phyloP scores from a whole-genome alignment of 2,888 invertebrate genomes.

The Hemicrepidius hirtus region DNA sequence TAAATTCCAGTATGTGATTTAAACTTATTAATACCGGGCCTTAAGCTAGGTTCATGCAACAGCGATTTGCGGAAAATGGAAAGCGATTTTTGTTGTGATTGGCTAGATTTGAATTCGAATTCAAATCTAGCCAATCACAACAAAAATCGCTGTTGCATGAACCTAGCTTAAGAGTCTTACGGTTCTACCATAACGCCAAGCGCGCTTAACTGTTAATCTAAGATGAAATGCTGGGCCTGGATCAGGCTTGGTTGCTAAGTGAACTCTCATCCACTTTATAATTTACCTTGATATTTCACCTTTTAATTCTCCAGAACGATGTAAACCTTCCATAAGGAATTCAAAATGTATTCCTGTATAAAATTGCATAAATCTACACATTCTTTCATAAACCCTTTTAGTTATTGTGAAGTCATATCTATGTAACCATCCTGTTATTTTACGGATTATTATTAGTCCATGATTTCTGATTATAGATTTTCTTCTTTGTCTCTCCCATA shows the following conservation, averaged over 20 bases:
- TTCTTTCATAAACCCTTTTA: slow-evolving; percentile 74
- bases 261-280: not conserved
- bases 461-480: slow-evolving; percentile 84
- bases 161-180: too few relatives aligned
- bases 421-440: slow-evolving; percentile 80
- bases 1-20: too few relatives aligned
- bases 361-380: slow-evolving; percentile 86
- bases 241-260: not conserved
- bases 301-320: slow-evolving; percentile 81
- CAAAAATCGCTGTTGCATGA: too few relatives aligned
- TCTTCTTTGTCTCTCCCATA: slow-evolving; percentile 83
- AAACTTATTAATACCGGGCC: too few relatives aligned
- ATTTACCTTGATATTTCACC: slow-evolving; percentile 75
- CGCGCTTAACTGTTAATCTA: too few relatives aligned
- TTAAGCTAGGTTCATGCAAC: too few relatives aligned
- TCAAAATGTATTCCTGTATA: slow-evolving; percentile 84
- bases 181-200: too few relatives aligned
- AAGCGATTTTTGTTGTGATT: too few relatives aligned
- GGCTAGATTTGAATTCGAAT: too few relatives aligned
- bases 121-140: too few relatives aligned
- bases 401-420: slow-evolving; percentile 81
- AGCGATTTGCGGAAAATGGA: too few relatives aligned
- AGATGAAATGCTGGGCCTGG: too few relatives aligned
- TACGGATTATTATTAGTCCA: slow-evolving; percentile 85
- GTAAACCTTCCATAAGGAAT: slow-evolving; percentile 84